A percentile compares a stretch with the other conserved stretches of the same genome.
Conservation (phyloP, 2,888 invertebrate genomes). For the Coelogynopora nodosa region DNA sequence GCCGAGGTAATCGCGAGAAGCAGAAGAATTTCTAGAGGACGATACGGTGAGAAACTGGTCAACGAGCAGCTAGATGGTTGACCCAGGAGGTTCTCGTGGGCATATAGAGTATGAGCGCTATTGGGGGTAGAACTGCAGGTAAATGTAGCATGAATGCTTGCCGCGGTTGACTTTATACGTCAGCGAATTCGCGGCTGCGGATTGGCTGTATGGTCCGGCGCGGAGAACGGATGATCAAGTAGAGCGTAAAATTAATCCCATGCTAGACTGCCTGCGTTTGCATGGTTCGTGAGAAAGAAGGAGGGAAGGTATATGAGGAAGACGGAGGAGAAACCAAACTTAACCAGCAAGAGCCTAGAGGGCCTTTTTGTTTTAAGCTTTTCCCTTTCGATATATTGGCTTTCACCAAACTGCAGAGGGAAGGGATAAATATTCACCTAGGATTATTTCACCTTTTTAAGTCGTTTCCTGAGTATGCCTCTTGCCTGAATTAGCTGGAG, state of each 20-base stretch:
- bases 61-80: background rate
- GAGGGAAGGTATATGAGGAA: background rate
- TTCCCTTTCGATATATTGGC: no score
- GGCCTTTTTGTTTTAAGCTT: background rate
- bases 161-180: background rate
- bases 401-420: background rate
- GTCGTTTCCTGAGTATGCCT: background rate
- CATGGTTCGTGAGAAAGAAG: background rate
- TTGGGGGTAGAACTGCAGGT: background rate
- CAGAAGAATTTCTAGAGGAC: background rate
- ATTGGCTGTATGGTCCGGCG: background rate
- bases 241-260: constrained; percentile 19
- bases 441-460: background rate
- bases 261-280: constrained; percentile 17
- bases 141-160: constrained; percentile 9
- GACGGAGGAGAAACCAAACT: background rate
- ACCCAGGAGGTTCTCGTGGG: background rate
- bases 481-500: constrained; percentile 3
- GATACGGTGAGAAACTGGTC: background rate
- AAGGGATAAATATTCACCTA: background rate
- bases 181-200: background rate
- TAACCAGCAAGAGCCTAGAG: background rate
- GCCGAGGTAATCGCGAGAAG: background rate
- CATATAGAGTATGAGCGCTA: background rate
- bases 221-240: background rate